These are phyloP conservation scores for Oryzias curvinotus DNA, from an alignment of 2,113 vertebrate species.

Conservation along the genomic window DNA sequence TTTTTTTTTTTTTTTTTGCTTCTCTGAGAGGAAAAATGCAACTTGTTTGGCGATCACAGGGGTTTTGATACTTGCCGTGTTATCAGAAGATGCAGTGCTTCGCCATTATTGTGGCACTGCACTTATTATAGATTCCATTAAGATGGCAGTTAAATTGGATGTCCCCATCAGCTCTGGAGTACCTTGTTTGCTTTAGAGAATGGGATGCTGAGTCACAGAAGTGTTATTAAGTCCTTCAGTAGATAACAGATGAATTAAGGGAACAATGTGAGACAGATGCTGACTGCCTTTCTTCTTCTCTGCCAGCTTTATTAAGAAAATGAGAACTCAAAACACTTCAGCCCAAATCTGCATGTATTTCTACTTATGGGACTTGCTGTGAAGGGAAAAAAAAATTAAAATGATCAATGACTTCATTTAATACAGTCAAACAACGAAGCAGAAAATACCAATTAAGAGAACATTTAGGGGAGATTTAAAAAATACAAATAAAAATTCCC, in stretches of 20 bases:
- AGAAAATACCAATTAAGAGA: slow-evolving; percentile 11
- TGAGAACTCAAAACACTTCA: slow-evolving; percentile 43
- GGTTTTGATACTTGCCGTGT: slow-evolving; percentile 60
- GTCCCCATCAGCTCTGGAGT: slow-evolving; percentile 73
- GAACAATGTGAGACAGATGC: slow-evolving; percentile 60
- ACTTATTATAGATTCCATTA: slow-evolving; percentile 84
- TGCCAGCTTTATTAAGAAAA: slow-evolving; percentile 45
- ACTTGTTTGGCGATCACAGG: slow-evolving; percentile 68
- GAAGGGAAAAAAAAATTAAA: slow-evolving; percentile 9
- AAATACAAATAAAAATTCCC: not conserved
- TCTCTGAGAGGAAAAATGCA: slow-evolving; percentile 28
- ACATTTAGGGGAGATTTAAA: slow-evolving; percentile 6
- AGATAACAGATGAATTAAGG: slow-evolving; percentile 76
- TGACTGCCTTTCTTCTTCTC: slow-evolving; percentile 19
- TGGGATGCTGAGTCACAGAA: slow-evolving; percentile 70
- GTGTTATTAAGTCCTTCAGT: slow-evolving; percentile 73
- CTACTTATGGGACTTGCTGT: slow-evolving; percentile 34
- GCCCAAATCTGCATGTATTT: slow-evolving; percentile 31
- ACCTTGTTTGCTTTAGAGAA: slow-evolving; percentile 79
- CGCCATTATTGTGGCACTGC: slow-evolving; percentile 70
- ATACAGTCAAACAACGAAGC: slow-evolving; percentile 20
- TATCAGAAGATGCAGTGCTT: slow-evolving; percentile 70
- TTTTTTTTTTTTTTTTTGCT: slow-evolving; percentile 25
- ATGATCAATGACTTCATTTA: slow-evolving; percentile 28
- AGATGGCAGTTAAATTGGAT: slow-evolving; percentile 81